These are phyloP conservation scores for Cyprinodon diabolis DNA, from an alignment of 2,797 vertebrate species.

Conservation along the genomic window DNA sequence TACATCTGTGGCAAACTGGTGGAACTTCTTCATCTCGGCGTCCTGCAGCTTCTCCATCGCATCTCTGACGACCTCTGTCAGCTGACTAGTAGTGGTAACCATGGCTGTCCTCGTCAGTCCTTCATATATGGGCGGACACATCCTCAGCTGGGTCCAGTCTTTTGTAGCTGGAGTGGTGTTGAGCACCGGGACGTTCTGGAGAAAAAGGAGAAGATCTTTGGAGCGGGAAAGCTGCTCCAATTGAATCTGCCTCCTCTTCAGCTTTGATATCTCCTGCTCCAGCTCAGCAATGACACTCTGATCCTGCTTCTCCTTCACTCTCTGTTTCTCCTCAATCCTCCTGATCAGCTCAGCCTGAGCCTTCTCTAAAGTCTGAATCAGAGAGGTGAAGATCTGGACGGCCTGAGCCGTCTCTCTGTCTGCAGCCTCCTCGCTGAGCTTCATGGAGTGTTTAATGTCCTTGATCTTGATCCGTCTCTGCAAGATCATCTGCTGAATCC, in stretches of 20 bases:
- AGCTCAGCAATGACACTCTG: neutral
- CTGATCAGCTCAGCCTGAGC: neutral
- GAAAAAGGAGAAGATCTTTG: constrained; percentile 7
- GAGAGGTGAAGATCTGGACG: neutral
- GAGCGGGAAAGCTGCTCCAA: neutral
- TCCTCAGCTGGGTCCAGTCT: constrained; percentile 4
- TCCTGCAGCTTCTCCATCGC: constrained; percentile 7
- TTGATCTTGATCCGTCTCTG: constrained; percentile 6
- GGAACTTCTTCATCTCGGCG: neutral
- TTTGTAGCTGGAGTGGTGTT: neutral
- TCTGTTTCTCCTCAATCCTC: constrained; percentile 10
- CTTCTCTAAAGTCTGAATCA: constrained; percentile 11
- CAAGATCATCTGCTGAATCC: constrained; percentile 7
- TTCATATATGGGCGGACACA: neutral
- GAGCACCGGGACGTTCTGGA: neutral
- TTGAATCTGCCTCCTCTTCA: neutral
- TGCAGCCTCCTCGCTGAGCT: constrained; percentile 1
- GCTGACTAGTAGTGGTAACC: neutral
- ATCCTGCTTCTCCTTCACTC: neutral
- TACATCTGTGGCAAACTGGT: neutral
- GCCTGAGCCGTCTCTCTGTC: neutral
- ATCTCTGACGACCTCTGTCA: neutral
- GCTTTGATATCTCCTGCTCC: constrained; percentile 17
- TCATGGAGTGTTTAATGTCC: neutral
- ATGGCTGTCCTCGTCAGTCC: neutral